Conservation (phyloP, 2,888 invertebrate species). For the Eupeodes luniger region DNA sequence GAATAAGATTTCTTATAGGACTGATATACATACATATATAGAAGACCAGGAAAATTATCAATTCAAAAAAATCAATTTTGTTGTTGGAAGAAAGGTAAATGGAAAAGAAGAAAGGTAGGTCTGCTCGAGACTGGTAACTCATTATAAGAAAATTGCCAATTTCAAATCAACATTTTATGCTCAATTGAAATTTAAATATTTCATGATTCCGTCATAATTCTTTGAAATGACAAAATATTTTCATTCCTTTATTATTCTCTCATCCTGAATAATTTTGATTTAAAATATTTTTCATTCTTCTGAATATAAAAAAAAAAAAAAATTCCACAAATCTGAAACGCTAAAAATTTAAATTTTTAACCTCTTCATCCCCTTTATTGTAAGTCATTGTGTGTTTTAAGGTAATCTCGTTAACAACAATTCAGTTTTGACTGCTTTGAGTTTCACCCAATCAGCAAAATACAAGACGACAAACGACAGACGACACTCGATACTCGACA, state of each 20-base stretch:
- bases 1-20: no score
- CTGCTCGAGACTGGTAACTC: no score
- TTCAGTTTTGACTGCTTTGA: not conserved
- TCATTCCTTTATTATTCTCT: not conserved
- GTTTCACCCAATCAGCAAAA: not conserved
- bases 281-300: not conserved
- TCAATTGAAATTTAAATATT: not conserved
- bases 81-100: no score
- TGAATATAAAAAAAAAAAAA: not conserved
- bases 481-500: not conserved
- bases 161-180: not conserved
- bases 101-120: no score
- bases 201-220: not conserved
- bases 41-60: no score
- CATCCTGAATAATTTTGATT: not conserved
- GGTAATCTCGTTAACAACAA: slow-evolving; percentile 1
- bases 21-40: no score
- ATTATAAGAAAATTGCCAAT: not conserved
- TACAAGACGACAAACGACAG: no score
- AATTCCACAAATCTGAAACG: slow-evolving; percentile 8
- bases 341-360: slow-evolving; percentile 22
- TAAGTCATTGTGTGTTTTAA: not conserved
- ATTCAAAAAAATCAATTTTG: no score
- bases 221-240: not conserved
- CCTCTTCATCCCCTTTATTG: not conserved